Base-by-base conservation (phyloP, 2,888 invertebrate species). In the Amblyjoppa fuscipennis region DNA sequence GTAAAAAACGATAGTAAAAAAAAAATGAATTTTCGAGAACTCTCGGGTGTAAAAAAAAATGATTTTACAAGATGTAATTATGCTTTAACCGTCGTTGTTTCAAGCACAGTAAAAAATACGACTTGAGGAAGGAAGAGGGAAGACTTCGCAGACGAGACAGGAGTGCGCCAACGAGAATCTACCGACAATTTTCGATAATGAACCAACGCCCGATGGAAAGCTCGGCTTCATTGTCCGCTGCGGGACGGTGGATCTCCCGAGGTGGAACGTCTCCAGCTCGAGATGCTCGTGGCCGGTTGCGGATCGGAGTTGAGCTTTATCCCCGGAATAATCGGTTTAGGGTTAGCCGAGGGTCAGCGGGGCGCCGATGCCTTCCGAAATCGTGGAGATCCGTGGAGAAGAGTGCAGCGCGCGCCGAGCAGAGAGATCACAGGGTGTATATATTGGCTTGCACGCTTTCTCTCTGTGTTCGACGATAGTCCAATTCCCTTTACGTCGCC, bases 401-500 rank as follows among this genome's bases (percentile, higher is more conserved):
- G 41, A 56, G 64, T 73, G 53, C 59, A 51, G 71, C 28, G 25
- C 45, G 11, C 69, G 59, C 49, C 66, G 31, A 83, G 59, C 2
- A 11, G 77, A 59, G 80, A 68, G 56, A 68, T 53, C 80, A 28
- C 59, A 59, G 64, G 28, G 73, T 78, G 69, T 78, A 13, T 70
- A 59, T 73, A 56, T 38, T n/a, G 61, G 1, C 11, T 4, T 16
- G 28, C 64, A 16, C 16, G 13, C n/a, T 53, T 34, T 20, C 25
- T 64, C 74, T 80, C 66, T 59, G 34, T 16, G 5, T 85, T 86
- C 81, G 74, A 75, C 85, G 84, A 84, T 77, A 85, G 88, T 81
- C 83, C 90, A 89, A 91, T 90, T 85, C 89, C 90, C 90, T 89
- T 90, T 90, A 89, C 87, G 88, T 90, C 89, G 88, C 87, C 90